Base-by-base conservation (phyloP, 2,888 invertebrate species). In the Epinotia demarniana region DNA sequence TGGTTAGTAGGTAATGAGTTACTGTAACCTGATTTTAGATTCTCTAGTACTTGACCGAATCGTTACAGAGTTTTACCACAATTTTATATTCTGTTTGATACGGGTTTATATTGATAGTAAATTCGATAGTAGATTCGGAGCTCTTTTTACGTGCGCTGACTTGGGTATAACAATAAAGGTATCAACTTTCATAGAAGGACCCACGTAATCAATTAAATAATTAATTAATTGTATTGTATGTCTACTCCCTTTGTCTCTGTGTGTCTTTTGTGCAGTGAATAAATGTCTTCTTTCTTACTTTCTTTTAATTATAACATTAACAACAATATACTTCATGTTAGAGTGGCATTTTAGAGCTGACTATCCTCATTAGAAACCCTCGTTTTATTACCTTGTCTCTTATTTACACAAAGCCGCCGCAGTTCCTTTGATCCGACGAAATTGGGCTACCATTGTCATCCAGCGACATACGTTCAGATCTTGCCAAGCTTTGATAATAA, bases 391-490 rank as follows among this genome's bases (percentile, higher is more conserved):
- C 9, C 39, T 8, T 39, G 23, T 23, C 1, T 11, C 12, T 19
- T 57, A 39, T 19, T 43, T 33, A 4, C 39, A 67, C 39, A 73
- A 73, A 67, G 61, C 73, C 53, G n/a, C 23, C 19, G 19, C 55
- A 73, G 69, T 69, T 33, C 8, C 18, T 6, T 49, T 33, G 58
- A 69, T 58, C 49, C 49, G 2, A 23, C 67, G 16, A 69, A 69
- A 74, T 74, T 74, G 63, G 57, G 49, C 43, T 1, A 13, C 69
- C 46, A 58, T 69, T 74, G 74, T 74, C 58, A 64, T 62, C 27
- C 27, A n/a, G 23, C 53, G 19, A 67, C 60, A 18, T 46, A 19
- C 43, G 18, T 19, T 18, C 12, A 43, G 13, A 46, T n/a, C 18
- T 19, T 43, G 3, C 33, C 11, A 62, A 11, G 4, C 18, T 62